phyloP scores from a whole-genome alignment of 2,113 vertebrate species.

The Hyaena hyaena region DNA sequence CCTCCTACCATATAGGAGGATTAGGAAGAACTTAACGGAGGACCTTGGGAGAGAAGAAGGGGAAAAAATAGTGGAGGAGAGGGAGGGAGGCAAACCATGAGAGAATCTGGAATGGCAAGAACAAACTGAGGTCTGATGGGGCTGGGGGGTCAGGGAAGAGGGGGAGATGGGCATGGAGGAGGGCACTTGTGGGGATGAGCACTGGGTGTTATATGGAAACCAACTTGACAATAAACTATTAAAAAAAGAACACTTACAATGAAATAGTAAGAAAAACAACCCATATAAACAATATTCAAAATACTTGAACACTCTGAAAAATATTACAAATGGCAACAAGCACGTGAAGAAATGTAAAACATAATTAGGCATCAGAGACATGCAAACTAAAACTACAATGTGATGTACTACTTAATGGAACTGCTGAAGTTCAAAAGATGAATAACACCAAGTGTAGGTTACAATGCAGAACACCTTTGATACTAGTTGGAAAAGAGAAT shows the following conservation, averaged over 20 bases:
- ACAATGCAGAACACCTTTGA: rapidly evolving
- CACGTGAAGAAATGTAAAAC: not conserved
- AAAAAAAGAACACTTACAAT: not conserved
- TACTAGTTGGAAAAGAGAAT: not conserved
- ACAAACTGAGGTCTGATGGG: too few relatives aligned
- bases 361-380: not conserved
- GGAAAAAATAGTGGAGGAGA: too few relatives aligned
- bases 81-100: too few relatives aligned
- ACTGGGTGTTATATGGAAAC: too few relatives aligned
- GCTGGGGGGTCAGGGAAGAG: too few relatives aligned
- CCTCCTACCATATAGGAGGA: too few relatives aligned
- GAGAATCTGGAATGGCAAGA: too few relatives aligned
- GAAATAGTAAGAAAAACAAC: not conserved
- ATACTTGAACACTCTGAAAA: not conserved
- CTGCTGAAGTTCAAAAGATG: not conserved
- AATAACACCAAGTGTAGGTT: not conserved
- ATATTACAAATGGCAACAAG: not conserved
- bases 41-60: too few relatives aligned
- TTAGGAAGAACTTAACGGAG: too few relatives aligned
- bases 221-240: too few relatives aligned
- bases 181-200: too few relatives aligned
- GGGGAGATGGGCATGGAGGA: too few relatives aligned
- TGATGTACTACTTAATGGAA: not conserved
- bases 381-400: not conserved
- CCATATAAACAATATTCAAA: not conserved